These are phyloP conservation scores for Montipora efflorescens DNA, from an alignment of 64 coral and sea anemone species.

Conservation along the genomic window DNA sequence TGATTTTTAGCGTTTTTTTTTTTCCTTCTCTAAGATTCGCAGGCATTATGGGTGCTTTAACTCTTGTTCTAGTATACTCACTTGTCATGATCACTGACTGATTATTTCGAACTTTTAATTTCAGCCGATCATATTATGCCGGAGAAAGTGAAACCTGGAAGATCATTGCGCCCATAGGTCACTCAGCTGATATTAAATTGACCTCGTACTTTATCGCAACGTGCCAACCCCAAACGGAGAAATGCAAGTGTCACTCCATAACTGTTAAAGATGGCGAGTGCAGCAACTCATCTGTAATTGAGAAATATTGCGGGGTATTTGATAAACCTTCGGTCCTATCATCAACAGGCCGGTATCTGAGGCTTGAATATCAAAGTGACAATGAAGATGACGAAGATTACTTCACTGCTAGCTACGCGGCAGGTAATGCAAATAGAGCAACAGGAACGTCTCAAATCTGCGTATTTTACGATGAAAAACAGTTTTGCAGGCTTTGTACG, in stretches of 20 bases:
- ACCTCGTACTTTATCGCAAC: not conserved
- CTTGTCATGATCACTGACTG: no score
- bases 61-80: no score
- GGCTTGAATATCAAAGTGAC: not conserved
- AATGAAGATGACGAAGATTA: not conserved
- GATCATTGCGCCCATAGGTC: not conserved
- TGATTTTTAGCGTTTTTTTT: no score
- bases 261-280: not conserved
- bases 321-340: not conserved
- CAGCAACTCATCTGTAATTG: not conserved
- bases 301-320: not conserved
- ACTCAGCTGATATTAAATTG: not conserved
- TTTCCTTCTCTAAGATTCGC: no score
- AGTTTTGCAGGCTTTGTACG: no score
- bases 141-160: not conserved
- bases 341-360: not conserved
- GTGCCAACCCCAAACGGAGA: not conserved
- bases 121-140: not conserved
- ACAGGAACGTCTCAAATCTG: not conserved
- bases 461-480: no score
- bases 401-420: not conserved
- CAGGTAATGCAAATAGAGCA: not conserved
- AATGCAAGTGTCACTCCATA: not conserved
- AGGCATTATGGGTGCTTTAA: no score
- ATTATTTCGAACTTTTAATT: not conserved